A percentile compares a stretch with the other conserved stretches of the same genome.
phyloP scores from a whole-genome alignment of 2,888 invertebrate species.

The Glaucopsyche alexis region DNA sequence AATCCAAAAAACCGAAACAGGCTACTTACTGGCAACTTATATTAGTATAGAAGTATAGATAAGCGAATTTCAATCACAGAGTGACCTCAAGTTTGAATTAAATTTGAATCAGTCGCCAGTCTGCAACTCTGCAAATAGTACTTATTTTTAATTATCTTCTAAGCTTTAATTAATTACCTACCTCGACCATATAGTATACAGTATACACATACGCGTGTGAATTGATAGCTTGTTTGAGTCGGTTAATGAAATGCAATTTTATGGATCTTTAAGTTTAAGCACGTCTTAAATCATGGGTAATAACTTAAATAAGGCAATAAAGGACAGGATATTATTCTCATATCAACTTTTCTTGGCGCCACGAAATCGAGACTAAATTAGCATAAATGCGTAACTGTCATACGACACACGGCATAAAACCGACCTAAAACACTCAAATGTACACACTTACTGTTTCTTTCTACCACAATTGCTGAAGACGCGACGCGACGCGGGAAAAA shows the following conservation, averaged over 20 bases:
- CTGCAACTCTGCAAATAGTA: too few species aligned
- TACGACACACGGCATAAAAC: neutral
- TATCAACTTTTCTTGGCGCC: conserved; percentile 18
- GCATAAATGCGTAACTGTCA: conserved; percentile 6
- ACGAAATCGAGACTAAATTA: conserved; percentile 4
- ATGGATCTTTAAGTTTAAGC: conserved; percentile 4
- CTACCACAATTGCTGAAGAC: too few species aligned
- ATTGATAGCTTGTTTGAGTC: neutral
- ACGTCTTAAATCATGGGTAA: neutral
- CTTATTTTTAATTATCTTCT: too few species aligned
- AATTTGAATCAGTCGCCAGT: too few species aligned
- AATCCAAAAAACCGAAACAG: too few species aligned
- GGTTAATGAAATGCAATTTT: neutral
- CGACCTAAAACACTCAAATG: neutral
- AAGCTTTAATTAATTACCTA: too few species aligned
- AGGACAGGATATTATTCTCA: conserved; percentile 8
- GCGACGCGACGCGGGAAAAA: too few species aligned
- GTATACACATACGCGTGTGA: neutral
- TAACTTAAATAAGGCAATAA: neutral
- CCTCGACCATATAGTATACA: too few species aligned
- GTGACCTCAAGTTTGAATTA: too few species aligned
- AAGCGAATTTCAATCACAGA: too few species aligned
- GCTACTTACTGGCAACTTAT: too few species aligned
- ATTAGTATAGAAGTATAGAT: too few species aligned
- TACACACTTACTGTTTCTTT: neutral